Evolutionary conservation across 1,140 invertebrate species (phyloP), one percentile per base, ranked within the genome.

Genomic region (Drosophila hydei): DNA sequence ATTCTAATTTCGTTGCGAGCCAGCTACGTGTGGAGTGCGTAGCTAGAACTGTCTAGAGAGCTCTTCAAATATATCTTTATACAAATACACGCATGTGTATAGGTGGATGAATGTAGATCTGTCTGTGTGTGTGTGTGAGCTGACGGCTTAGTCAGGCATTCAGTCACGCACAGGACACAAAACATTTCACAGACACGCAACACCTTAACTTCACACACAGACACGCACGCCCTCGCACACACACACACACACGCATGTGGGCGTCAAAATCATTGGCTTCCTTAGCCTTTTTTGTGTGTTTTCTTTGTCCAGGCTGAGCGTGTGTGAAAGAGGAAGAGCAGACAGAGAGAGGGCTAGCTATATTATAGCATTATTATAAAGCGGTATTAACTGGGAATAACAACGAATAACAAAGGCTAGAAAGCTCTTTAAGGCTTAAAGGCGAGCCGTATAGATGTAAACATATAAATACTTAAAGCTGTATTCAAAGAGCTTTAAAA

Each of bases 101-200:
- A 3, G 58, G 38, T 43, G 5, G 40, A 47, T 42, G 38, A 4
- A 30, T 8, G 27, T 30, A 30, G 27, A 30, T 30, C 27, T 50
- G 7, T 64, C 12, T 38, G 27, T 30, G 55, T 45, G 30, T 48
- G 36, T 12, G 5, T 14, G 14, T n/a, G n/a, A 14, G 43, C 55
- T 48, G 38, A 38, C 51, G 48, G 64, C 54, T 72, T 74, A 60
- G 52, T 61, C 58, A 48, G 52, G 58, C 69, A 76, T 75, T 81
- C 71, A 75, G 81, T 87, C 81, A 87, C 83, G 81, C 83, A 88
- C 83, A 74, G 71, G 83, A 61, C 50, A 72, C 61, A 76, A 78
- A 83, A 88, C 75, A 88, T 78, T 88, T 83, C 72, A 81, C 78
- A 72, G 75, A 73, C 83, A 88, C 75, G 83, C 78, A 76, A 81